Conservation (phyloP, 2,797 vertebrate species). For the Tokudaia muenninki region DNA sequence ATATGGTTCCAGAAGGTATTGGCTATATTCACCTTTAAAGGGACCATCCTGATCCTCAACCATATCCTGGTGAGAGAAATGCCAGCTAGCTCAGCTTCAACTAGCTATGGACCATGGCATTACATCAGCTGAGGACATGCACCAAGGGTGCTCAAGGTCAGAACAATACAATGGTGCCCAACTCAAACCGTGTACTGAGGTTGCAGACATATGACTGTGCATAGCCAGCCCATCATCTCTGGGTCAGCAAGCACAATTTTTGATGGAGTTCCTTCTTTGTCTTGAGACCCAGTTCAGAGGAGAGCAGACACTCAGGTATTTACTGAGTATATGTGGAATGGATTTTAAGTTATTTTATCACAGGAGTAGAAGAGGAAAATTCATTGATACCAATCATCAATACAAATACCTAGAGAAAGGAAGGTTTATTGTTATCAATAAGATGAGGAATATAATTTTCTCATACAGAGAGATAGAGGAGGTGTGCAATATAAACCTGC, state of each 20-base stretch:
- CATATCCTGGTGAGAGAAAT: neutral
- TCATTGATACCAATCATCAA: neutral
- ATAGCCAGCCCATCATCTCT: neutral
- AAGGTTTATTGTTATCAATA: neutral
- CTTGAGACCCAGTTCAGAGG: neutral
- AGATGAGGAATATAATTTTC: neutral
- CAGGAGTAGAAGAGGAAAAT: neutral
- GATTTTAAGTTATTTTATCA: slow-evolving; percentile 26
- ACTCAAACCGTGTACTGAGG: neutral
- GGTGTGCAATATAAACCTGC: neutral
- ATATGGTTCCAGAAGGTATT: neutral
- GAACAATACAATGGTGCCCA: neutral
- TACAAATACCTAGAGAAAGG: neutral
- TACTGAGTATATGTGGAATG: neutral
- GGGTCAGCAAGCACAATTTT: neutral
- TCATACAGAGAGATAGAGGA: neutral
- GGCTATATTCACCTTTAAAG: neutral
- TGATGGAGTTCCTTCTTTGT: neutral
- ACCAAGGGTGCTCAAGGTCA: neutral
- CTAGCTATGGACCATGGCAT: neutral
- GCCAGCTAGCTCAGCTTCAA: neutral
- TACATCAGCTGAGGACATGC: neutral
- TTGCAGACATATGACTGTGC: neutral
- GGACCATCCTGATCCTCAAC: neutral
- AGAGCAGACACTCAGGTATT: neutral